These are phyloP conservation scores for Thymelicus acteon DNA, from an alignment of 2,888 invertebrate species.

Conservation along the genomic window DNA sequence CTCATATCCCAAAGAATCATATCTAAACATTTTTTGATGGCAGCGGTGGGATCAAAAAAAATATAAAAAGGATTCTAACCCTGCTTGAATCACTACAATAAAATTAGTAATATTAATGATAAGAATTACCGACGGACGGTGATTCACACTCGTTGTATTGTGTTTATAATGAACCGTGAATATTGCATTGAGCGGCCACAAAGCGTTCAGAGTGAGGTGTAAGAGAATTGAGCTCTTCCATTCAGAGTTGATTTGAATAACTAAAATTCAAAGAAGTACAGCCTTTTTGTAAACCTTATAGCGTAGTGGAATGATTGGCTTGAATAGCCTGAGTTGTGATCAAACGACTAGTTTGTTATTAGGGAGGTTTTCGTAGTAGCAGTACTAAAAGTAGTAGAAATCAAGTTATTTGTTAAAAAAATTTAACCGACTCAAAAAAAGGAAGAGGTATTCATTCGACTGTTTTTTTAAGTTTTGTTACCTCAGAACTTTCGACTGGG, in stretches of 20 bases:
- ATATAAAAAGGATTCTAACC: background rate
- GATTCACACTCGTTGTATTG: background rate
- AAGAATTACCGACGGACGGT: background rate
- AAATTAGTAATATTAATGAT: constrained; percentile 6
- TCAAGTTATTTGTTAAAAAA: too few relatives aligned
- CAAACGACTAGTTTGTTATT: too few relatives aligned
- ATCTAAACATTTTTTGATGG: background rate
- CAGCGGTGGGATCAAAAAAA: background rate
- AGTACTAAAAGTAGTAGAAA: too few relatives aligned
- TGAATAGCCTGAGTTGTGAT: too few relatives aligned
- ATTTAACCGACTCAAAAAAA: too few relatives aligned
- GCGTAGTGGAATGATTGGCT: too few relatives aligned
- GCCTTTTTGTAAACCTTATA: too few relatives aligned
- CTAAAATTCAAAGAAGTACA: constrained; percentile 6
- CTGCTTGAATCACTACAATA: background rate
- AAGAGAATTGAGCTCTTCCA: constrained; percentile 1
- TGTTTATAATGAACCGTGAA: constrained; percentile 2
- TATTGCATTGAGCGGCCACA: background rate
- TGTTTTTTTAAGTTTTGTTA: too few relatives aligned
- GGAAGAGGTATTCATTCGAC: too few relatives aligned
- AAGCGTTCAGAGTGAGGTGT: background rate
- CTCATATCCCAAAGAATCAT: too few relatives aligned
- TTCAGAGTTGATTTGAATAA: constrained; percentile 4
- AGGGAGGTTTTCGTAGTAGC: too few relatives aligned
- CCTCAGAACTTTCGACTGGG: too few relatives aligned